Conservation (phyloP, 2,888 invertebrate genomes). For the Oligia fasciuncula region DNA sequence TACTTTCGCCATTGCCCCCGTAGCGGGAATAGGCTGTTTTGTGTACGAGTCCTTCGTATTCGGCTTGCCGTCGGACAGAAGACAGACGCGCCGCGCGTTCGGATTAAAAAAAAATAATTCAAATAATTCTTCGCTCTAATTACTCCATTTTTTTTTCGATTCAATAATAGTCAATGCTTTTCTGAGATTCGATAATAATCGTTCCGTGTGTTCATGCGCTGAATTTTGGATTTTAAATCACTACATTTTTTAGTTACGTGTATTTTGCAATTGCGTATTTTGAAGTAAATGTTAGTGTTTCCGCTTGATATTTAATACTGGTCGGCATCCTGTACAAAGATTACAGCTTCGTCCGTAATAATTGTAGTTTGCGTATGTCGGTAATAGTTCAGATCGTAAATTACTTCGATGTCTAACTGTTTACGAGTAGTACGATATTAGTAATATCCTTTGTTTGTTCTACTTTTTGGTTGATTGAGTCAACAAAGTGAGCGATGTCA, state of each 20-base stretch:
- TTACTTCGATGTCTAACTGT: slow-evolving; percentile 36
- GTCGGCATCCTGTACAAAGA: slow-evolving; percentile 59
- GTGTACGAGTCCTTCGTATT: slow-evolving; percentile 84
- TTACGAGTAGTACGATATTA: slow-evolving; percentile 27
- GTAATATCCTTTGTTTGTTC: slow-evolving; percentile 40
- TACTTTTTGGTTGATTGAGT: slow-evolving; percentile 32
- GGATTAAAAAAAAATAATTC: slow-evolving; percentile 52
- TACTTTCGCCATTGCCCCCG: slow-evolving; percentile 89
- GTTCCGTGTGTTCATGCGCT: slow-evolving; percentile 33
- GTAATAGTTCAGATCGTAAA: slow-evolving; percentile 50
- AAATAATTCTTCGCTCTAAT: slow-evolving; percentile 50
- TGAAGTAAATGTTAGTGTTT: slow-evolving; percentile 63
- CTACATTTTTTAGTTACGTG: slow-evolving; percentile 37
- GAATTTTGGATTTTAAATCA: slow-evolving; percentile 9
- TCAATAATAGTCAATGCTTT: slow-evolving; percentile 10
- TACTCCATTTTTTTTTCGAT: slow-evolving; percentile 11
- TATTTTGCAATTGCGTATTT: slow-evolving; percentile 55
- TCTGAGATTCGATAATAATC: slow-evolving; percentile 26
- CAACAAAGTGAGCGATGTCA: slow-evolving; percentile 14
- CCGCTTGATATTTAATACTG: slow-evolving; percentile 60
- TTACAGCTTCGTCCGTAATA: slow-evolving; percentile 51
- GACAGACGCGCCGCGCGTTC: slow-evolving; percentile 82
- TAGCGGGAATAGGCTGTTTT: slow-evolving; percentile 78
- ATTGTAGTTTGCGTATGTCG: slow-evolving; percentile 47
- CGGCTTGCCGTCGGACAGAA: slow-evolving; percentile 76